Percentiles rank a stretch among this genome's conserved stretches.
These are phyloP conservation scores for Anarsia innoxiella DNA, from an alignment of 2,888 invertebrate species.

Conservation along the genomic window DNA sequence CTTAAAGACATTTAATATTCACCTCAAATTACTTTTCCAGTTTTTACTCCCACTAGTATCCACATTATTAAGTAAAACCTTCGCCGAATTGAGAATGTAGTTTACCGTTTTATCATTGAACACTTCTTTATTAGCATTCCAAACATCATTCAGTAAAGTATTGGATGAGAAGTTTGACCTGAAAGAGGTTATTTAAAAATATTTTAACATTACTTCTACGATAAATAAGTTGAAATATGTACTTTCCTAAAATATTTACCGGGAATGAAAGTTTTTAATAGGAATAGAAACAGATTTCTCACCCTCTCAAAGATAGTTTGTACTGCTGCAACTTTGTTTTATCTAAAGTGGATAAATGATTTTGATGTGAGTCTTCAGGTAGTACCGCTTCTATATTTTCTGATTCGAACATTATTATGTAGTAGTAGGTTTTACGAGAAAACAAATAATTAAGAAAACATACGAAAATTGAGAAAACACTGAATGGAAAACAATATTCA, in stretches of 20 bases:
- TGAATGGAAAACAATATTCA: too few relatives aligned
- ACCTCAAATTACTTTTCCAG: constrained; percentile 50
- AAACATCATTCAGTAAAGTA: constrained; percentile 35
- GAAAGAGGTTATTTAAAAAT: too few relatives aligned
- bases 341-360: constrained; percentile 26
- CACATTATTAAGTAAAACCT: constrained; percentile 27
- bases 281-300: neutral
- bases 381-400: constrained; percentile 17
- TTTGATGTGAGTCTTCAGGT: constrained; percentile 25
- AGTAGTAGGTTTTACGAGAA: too few relatives aligned
- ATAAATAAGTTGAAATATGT: too few relatives aligned
- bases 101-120: constrained; percentile 26
- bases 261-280: too few relatives aligned
- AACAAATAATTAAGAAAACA: too few relatives aligned
- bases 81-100: constrained; percentile 30
- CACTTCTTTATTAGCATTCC: constrained; percentile 31
- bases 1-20: too few relatives aligned
- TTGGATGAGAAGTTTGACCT: constrained; percentile 48
- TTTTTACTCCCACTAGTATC: constrained; percentile 29
- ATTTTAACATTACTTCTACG: too few relatives aligned
- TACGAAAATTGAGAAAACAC: too few relatives aligned
- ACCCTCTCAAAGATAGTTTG: neutral
- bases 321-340: constrained; percentile 29
- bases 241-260: too few relatives aligned
- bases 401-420: constrained; percentile 18